A percentile compares a stretch with the other conserved stretches of the same genome.
Conservation (phyloP, 2,113 vertebrate genomes). For the Phainopepla nitens region DNA sequence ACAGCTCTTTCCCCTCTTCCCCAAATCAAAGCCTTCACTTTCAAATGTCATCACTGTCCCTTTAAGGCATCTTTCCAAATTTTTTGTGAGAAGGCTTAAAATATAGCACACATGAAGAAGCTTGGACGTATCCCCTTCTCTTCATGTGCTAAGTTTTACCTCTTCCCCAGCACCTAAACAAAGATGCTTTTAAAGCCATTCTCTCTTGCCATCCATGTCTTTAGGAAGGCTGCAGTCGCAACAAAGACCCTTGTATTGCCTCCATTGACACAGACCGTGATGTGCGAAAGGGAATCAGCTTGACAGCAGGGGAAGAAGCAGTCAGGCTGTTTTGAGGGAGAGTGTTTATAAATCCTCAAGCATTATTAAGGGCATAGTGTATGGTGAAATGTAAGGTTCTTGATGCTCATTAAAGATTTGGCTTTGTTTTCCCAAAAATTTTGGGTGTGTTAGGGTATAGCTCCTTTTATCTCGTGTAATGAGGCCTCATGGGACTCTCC, state of each 20-base stretch:
- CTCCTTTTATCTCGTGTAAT: neutral
- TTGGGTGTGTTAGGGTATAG: neutral
- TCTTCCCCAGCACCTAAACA: neutral
- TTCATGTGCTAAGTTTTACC: neutral
- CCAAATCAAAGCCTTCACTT: neutral
- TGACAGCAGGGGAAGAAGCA: neutral
- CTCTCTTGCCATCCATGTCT: neutral
- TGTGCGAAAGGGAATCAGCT: neutral
- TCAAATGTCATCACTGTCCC: neutral
- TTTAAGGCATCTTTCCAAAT: neutral
- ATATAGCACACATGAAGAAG: neutral
- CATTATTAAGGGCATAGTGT: neutral
- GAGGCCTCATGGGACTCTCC: neutral
- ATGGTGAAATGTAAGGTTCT: neutral
- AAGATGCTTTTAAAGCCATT: neutral
- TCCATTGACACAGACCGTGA: neutral
- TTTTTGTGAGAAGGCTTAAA: neutral
- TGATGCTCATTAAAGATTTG: neutral
- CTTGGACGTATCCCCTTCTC: neutral
- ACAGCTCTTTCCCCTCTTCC: neutral
- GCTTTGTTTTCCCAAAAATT: neutral
- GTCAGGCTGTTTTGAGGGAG: neutral
- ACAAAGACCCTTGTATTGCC: neutral
- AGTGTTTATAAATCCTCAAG: neutral
- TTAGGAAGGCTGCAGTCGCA: neutral